phyloP scores from a whole-genome alignment of 2,888 invertebrate genomes.

The Deilephila elpenor region DNA sequence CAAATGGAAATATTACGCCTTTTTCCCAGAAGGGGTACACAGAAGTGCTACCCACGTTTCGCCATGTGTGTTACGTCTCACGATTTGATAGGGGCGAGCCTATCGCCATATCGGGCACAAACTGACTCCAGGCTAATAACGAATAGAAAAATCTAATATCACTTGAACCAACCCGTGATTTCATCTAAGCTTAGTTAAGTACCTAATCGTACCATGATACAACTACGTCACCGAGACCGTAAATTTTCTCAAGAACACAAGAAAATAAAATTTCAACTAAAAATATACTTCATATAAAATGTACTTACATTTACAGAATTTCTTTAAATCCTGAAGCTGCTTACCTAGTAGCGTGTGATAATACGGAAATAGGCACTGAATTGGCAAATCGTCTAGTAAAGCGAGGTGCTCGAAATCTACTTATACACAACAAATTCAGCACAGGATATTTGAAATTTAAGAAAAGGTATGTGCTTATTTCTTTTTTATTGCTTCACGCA shows the following conservation, averaged over 20 bases:
- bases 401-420: slow-evolving; percentile 32
- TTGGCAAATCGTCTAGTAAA: slow-evolving; percentile 36
- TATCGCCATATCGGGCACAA: no score
- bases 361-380: slow-evolving; percentile 35
- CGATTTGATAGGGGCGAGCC: no score
- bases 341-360: slow-evolving; percentile 36
- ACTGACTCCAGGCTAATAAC: no score
- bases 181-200: no score
- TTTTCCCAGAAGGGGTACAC: no score
- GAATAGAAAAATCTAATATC: no score
- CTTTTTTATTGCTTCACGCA: neutral
- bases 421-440: slow-evolving; percentile 32
- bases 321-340: slow-evolving; percentile 10
- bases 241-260: no score
- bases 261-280: neutral
- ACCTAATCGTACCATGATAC: no score
- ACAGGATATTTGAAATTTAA: slow-evolving; percentile 35
- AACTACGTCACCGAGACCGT: neutral
- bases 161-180: no score
- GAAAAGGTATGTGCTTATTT: slow-evolving; percentile 34
- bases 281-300: neutral
- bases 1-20: no score
- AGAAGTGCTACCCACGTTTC: no score
- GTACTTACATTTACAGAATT: slow-evolving; percentile 32
- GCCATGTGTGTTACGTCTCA: no score